Evolutionary conservation across 92 coral and sea anemone species (phyloP).

Genomic region (Epizoanthus scotinus): DNA sequence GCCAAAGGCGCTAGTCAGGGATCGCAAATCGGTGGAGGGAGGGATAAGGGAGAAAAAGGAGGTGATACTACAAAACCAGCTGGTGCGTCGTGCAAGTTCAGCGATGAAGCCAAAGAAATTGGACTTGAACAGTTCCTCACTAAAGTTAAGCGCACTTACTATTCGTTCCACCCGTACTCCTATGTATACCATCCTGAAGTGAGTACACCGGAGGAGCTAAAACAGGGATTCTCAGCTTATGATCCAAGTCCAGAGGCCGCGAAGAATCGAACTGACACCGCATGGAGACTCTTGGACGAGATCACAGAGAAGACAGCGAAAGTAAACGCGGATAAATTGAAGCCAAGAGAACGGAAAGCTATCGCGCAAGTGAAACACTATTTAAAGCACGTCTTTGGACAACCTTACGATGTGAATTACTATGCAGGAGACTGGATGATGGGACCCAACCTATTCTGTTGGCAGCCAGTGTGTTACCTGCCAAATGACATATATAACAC

Average conservation of each 20-base stretch:
- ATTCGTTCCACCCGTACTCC: slow-evolving; percentile 64
- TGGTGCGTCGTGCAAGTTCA: slow-evolving; percentile 47
- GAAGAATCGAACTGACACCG: slow-evolving; percentile 77
- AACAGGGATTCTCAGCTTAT: slow-evolving; percentile 60
- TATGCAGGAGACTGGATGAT: slow-evolving; percentile 96
- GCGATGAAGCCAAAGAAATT: slow-evolving; percentile 64
- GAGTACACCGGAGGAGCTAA: slow-evolving; percentile 28
- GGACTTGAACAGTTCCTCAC: slow-evolving; percentile 69
- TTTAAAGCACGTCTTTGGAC: slow-evolving; percentile 78
- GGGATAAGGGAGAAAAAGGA: background rate
- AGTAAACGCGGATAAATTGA: slow-evolving; percentile 48
- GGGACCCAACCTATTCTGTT: slow-evolving; percentile 92
- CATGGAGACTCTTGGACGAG: slow-evolving; percentile 60
- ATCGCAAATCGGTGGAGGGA: background rate
- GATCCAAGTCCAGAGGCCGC: slow-evolving; percentile 68
- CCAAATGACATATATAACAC: slow-evolving; percentile 53
- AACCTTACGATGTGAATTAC: slow-evolving; percentile 79
- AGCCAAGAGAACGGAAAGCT: slow-evolving; percentile 82
- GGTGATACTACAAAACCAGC: background rate
- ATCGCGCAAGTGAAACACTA: slow-evolving; percentile 77
- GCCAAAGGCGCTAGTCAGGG: background rate
- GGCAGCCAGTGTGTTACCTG: slow-evolving; percentile 70
- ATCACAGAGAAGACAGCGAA: slow-evolving; percentile 37
- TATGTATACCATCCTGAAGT: slow-evolving; percentile 61
- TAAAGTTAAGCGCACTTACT: slow-evolving; percentile 63